These are phyloP conservation scores for Barbus barbus DNA, from an alignment of 2,113 vertebrate species.

Conservation along the genomic window DNA sequence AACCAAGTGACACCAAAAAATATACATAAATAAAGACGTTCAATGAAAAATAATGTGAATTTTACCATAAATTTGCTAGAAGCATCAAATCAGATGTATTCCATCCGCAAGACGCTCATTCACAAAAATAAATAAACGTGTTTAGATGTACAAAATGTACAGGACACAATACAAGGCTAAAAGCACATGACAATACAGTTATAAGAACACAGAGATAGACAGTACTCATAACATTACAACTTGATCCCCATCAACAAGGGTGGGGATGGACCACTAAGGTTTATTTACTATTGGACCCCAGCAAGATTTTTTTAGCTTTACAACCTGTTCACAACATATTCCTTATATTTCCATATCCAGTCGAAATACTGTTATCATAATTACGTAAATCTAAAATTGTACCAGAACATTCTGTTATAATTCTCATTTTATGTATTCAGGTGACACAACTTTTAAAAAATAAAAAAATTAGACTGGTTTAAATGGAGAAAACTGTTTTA, in stretches of 20 bases:
- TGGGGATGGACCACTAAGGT: neutral
- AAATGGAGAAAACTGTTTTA: no score
- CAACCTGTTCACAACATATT: neutral
- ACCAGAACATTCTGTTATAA: neutral
- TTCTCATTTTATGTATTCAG: neutral
- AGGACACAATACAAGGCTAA: neutral
- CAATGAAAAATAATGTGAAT: no score
- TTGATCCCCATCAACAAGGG: no score
- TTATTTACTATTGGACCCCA: slow-evolving; percentile 19
- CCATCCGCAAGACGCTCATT: neutral
- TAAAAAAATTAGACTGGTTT: neutral
- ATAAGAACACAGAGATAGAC: neutral
- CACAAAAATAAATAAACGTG: neutral
- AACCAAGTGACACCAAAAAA: neutral
- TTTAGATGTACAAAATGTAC: neutral
- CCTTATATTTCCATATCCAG: neutral
- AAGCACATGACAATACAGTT: neutral
- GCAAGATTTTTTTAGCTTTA: neutral
- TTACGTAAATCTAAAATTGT: neutral
- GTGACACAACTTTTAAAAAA: neutral
- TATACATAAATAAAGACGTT: no score
- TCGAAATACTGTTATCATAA: neutral
- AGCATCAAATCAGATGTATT: neutral
- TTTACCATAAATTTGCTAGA: neutral
- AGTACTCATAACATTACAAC: neutral